Evolutionary conservation across 2,888 invertebrate genomes (phyloP), one percentile per base, ranked within the genome.

Genomic region (Drosophila eohydei): DNA sequence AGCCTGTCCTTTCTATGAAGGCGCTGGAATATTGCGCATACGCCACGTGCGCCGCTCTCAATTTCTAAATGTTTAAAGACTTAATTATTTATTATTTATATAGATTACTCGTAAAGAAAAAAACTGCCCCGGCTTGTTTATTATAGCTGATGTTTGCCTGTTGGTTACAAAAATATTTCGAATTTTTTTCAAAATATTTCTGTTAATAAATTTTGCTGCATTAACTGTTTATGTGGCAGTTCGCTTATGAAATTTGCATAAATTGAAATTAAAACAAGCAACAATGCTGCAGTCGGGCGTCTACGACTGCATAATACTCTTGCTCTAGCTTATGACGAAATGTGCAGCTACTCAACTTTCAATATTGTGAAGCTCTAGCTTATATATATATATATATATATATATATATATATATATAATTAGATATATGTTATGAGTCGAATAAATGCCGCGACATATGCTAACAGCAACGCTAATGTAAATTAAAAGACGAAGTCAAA

Each of bases 1-100:
- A 41, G 41, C 5, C 11, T 6, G 2, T 7, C 1, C n/a, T 6
- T 5, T 11, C 11, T 6, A 4, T 44, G 6, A 12, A 44, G 26
- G 66, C 55, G 59, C 38, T 9, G 26, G 5, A 0, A 68, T 28
- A 64, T 68, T 63, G n/a, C 60, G 30, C 57, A 78, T 73, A 61
- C 78, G 74, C 60, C 74, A 6, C 44, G 12, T 52, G 0, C 26
- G 26, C 30, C 34, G 36, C 36, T n/a, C 26, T 38, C 21, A 21
- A 34, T 50, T 54, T 28, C 4, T 9, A n/a, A 54, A 38, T 9
- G n/a, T 5, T 57, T 78, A 26, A 32, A 50, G 16, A 32, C 12
- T 34, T 12, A 12, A 34, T 21, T 9, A 50, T 50, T 50, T 34
- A 50, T 50, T 32, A 50, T 12, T 50, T 32, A 34, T 50, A 50